A percentile compares a stretch with the other conserved stretches of the same genome.
These are phyloP conservation scores for Pseudopodoces humilis DNA, from an alignment of 2,113 vertebrate species.

Conservation along the genomic window DNA sequence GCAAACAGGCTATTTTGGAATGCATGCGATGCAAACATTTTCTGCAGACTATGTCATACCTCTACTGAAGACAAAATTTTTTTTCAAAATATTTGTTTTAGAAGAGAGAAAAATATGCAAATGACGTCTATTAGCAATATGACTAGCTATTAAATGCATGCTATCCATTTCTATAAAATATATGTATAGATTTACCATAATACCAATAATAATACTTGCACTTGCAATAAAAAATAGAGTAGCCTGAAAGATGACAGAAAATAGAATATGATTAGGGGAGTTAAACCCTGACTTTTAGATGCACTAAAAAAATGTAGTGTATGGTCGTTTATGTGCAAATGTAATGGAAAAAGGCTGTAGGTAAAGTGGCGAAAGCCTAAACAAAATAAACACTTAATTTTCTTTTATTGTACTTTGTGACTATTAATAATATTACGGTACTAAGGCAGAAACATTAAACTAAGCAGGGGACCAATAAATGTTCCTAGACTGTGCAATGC, in stretches of 20 bases:
- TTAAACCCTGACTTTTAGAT: constrained; percentile 67
- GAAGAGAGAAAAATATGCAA: background rate
- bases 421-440: constrained; percentile 77
- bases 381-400: constrained; percentile 81
- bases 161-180: constrained; percentile 6
- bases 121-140: background rate
- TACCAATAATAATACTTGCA: background rate
- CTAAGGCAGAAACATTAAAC: constrained; percentile 78
- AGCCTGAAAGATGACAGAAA: constrained; percentile 64
- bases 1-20: background rate
- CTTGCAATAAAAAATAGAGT: constrained; percentile 29
- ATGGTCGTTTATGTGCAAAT: constrained; percentile 82
- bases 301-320: constrained; percentile 72
- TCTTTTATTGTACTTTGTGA: constrained; percentile 76
- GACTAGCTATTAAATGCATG: constrained; percentile 6
- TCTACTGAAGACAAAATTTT: background rate
- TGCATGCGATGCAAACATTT: background rate
- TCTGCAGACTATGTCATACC: background rate
- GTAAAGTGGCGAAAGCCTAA: constrained; percentile 75
- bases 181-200: constrained; percentile 35
- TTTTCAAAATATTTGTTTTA: background rate
- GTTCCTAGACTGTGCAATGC: constrained; percentile 71
- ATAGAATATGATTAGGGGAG: constrained; percentile 72
- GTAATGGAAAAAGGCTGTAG: constrained; percentile 79
- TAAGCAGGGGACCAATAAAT: constrained; percentile 77